Evolutionary conservation across 1,140 invertebrate genomes (phyloP).

Genomic region (Ridgeia piscesae): DNA sequence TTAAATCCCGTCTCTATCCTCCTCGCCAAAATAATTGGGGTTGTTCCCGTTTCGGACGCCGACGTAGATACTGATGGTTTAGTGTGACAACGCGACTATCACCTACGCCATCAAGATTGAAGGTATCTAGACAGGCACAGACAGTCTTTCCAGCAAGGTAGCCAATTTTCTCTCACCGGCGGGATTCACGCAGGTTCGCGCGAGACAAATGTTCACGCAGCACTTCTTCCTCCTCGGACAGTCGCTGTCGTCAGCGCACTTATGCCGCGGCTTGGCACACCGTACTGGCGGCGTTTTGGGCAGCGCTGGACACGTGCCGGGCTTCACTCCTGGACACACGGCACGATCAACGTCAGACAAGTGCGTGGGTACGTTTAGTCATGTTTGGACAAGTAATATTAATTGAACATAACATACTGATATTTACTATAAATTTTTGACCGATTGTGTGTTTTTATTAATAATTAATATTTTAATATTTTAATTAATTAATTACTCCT

Average conservation of each 20-base stretch:
- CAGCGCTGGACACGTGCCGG: neutral
- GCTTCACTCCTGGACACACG: neutral
- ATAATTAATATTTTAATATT: too few relatives aligned
- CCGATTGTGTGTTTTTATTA: too few relatives aligned
- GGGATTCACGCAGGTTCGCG: neutral
- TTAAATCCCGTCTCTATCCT: too few relatives aligned
- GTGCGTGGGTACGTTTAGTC: neutral
- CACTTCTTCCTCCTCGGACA: neutral
- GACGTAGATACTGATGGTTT: too few relatives aligned
- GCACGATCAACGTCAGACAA: neutral
- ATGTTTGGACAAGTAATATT: neutral
- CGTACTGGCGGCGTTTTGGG: neutral
- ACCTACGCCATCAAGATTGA: too few relatives aligned
- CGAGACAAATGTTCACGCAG: neutral
- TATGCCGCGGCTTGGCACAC: neutral
- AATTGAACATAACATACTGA: neutral
- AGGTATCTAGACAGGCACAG: too few relatives aligned
- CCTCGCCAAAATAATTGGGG: too few relatives aligned
- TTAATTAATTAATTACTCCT: too few relatives aligned
- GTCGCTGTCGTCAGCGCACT: neutral
- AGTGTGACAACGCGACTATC: too few relatives aligned
- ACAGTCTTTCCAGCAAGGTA: too few relatives aligned
- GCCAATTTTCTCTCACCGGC: neutral
- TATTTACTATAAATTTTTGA: neutral
- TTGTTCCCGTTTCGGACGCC: too few relatives aligned